Percentiles rank a stretch among this genome's conserved stretches.
Evolutionary conservation across 2,113 vertebrate genomes (phyloP).

Genomic region (Penelope pileata): DNA sequence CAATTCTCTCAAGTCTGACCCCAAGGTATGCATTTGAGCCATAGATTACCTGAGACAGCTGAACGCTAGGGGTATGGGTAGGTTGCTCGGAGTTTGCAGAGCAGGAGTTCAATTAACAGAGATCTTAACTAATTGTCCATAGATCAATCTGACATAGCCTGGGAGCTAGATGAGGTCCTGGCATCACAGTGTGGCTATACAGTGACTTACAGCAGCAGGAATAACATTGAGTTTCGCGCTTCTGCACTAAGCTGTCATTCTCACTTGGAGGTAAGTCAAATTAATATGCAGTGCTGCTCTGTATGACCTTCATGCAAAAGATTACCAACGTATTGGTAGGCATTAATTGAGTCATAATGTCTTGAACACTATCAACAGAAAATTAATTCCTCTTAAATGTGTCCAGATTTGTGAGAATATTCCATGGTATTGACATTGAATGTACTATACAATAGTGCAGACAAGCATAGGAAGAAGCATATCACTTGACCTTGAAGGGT

Average conservation of each 20-base stretch:
- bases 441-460: background rate
- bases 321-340: background rate
- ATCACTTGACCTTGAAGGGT: background rate
- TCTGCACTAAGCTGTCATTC: conserved; percentile 64
- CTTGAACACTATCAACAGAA: background rate
- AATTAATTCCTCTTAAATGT: background rate
- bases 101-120: background rate
- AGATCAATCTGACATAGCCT: conserved; percentile 48
- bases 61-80: background rate
- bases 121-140: background rate
- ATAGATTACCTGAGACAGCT: background rate
- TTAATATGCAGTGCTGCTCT: background rate
- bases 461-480: background rate
- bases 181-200: conserved; percentile 57
- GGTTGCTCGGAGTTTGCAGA: background rate
- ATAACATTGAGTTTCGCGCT: conserved; percentile 6
- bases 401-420: background rate
- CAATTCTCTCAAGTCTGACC: background rate
- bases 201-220: background rate
- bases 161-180: conserved; percentile 11
- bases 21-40: background rate
- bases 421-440: background rate
- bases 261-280: background rate
- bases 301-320: background rate
- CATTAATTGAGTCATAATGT: background rate